Evolutionary conservation across 2,113 vertebrate genomes (phyloP).

Genomic region (Pithys albifrons): DNA sequence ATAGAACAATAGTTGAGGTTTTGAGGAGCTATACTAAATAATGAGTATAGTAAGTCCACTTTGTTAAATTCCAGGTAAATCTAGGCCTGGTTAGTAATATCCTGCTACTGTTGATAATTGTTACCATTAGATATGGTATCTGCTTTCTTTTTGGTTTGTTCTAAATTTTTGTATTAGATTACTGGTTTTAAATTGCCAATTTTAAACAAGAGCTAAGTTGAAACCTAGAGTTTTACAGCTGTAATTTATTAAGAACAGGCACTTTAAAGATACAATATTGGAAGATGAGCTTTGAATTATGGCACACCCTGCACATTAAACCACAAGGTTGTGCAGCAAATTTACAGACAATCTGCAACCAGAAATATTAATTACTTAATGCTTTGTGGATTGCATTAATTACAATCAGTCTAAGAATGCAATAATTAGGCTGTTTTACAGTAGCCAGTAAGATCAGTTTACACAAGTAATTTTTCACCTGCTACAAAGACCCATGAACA

Average conservation of each 20-base stretch:
- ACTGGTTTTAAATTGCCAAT: conserved; percentile 7
- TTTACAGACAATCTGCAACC: conserved; percentile 54
- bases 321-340: conserved; percentile 51
- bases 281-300: conserved; percentile 67
- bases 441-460: conserved; percentile 46
- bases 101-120: background rate
- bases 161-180: background rate
- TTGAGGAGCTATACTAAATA: background rate
- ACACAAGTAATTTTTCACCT: conserved; percentile 59
- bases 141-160: background rate
- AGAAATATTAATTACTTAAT: conserved; percentile 70
- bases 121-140: background rate
- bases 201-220: conserved; percentile 9
- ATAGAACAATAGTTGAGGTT: background rate
- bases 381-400: conserved; percentile 68
- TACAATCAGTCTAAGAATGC: conserved; percentile 46
- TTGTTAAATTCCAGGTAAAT: background rate
- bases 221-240: conserved; percentile 8
- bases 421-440: conserved; percentile 62
- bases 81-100: background rate
- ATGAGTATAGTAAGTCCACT: background rate
- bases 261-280: conserved; percentile 44
- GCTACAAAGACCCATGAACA: background rate
- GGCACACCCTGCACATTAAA: conserved; percentile 46
- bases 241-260: conserved; percentile 28